A percentile compares a stretch with the other conserved stretches of the same genome.
These are phyloP conservation scores for Rutpela maculata DNA, from an alignment of 2,888 invertebrate genomes.

Conservation along the genomic window DNA sequence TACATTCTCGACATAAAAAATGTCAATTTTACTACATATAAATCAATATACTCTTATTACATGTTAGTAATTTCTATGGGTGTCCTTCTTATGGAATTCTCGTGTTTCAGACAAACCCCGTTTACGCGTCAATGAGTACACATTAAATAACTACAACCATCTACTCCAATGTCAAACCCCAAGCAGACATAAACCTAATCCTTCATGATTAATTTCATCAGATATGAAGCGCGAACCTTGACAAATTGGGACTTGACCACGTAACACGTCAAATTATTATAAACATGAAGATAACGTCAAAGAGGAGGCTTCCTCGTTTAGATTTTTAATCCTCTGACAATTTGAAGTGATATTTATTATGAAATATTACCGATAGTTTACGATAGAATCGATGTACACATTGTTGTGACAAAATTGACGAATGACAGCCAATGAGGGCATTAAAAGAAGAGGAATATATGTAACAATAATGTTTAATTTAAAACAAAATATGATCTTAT, in stretches of 20 bases:
- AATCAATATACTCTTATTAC: no score
- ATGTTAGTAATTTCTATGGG: not conserved
- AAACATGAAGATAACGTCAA: constrained; percentile 32
- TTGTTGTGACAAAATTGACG: constrained; percentile 53
- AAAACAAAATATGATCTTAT: constrained; percentile 11
- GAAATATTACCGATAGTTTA: constrained; percentile 31
- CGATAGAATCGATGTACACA: constrained; percentile 38
- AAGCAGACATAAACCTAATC: constrained; percentile 50
- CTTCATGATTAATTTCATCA: constrained; percentile 59
- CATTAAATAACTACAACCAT: constrained; percentile 1
- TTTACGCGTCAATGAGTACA: constrained; percentile 2
- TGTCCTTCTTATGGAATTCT: not conserved
- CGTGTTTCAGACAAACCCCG: not conserved
- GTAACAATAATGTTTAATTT: not conserved
- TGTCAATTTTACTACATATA: no score
- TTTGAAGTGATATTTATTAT: constrained; percentile 49
- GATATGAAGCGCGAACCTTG: constrained; percentile 51
- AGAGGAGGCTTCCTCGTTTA: constrained; percentile 36
- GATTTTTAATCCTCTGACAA: constrained; percentile 36
- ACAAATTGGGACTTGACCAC: constrained; percentile 56
- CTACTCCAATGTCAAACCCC: constrained; percentile 53
- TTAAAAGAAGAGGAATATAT: not conserved
- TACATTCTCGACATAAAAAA: no score
- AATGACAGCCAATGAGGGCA: constrained; percentile 39
- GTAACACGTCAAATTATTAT: constrained; percentile 42